Evolutionary conservation across 2,113 vertebrate genomes (phyloP).

Genomic region (Ptilorrhoa leucosticta): DNA sequence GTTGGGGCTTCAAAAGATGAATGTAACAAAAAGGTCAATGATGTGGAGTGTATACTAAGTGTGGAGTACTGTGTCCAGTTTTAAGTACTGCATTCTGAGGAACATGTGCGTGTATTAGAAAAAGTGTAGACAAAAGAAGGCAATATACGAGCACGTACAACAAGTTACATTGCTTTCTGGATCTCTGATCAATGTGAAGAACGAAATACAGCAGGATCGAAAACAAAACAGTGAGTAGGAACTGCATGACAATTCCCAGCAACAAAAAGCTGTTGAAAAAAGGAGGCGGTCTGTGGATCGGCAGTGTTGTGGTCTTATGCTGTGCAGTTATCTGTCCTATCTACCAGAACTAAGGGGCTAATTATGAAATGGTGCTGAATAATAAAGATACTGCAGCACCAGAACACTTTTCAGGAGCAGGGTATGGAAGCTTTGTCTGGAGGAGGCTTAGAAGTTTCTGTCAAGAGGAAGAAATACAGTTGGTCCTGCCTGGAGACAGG

Average conservation of each 20-base stretch:
- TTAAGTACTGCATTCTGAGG: neutral
- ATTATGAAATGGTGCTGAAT: neutral
- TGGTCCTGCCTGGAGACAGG: neutral
- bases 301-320: neutral
- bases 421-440: neutral
- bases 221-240: neutral
- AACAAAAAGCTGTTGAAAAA: neutral
- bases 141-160: neutral
- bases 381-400: neutral
- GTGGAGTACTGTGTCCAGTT: neutral
- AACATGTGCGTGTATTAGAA: neutral
- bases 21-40: neutral
- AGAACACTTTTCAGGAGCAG: neutral
- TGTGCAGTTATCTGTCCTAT: neutral
- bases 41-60: neutral
- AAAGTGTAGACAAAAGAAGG: neutral
- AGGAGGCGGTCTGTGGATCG: neutral
- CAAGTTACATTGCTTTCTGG: neutral
- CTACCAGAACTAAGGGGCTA: neutral
- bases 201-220: neutral
- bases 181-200: neutral
- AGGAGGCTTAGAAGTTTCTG: neutral
- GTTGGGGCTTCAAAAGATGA: neutral
- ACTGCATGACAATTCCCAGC: neutral
- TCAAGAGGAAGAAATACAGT: neutral